Base-by-base conservation (phyloP, 2,888 invertebrate species). In the Folsomia manolachei region DNA sequence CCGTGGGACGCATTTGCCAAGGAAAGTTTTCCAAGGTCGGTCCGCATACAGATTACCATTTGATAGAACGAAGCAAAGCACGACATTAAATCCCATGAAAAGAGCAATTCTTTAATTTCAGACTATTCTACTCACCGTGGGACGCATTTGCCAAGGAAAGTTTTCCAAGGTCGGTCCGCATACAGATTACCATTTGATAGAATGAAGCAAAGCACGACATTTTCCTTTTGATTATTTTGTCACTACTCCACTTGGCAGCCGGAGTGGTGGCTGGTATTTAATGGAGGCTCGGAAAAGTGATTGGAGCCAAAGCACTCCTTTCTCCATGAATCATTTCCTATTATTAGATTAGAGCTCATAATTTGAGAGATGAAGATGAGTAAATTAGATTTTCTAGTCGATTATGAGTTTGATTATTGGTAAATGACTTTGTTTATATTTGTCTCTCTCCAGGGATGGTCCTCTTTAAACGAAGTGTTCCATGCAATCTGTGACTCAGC, bases 401-500 rank as follows among this genome's bases (percentile, higher is more conserved):
- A 66, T 66, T 66, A 24, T 1, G n/a, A 24, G 56, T 26, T 25
- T 2, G 18, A 24, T 25, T 7, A 56, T 14, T 56, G 24, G 67
- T 39, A n/a, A 26, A 67, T 67, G 52, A 19, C 26, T 53, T 67
- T 53, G 56, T 39, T n/a, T n/a, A n/a, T 66, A n/a, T 64, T 66
- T 66, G 27, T 27, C 1, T 68, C 61, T 26, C 26, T 60, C 18
- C 21, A 78, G 77, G 79, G 78, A 1, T 78, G 77, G 77, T 65
- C 52, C 52, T 75, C 71, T 7, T 63, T 79, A 11, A 79, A 76
- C 26, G 71, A 71, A 62, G 78, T 79, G 11, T 78, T 75, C 52
- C 74, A 78, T 53, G 73, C 69, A 18, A 70, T 78, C 9, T 79
- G 79, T 53, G 79, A 78, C 56, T 71, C 73, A 1, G 73, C 73